Percentiles rank a stretch among this genome's conserved stretches.
These are phyloP conservation scores for Phortica okadai DNA, from an alignment of 2,888 invertebrate genomes.

Conservation along the genomic window DNA sequence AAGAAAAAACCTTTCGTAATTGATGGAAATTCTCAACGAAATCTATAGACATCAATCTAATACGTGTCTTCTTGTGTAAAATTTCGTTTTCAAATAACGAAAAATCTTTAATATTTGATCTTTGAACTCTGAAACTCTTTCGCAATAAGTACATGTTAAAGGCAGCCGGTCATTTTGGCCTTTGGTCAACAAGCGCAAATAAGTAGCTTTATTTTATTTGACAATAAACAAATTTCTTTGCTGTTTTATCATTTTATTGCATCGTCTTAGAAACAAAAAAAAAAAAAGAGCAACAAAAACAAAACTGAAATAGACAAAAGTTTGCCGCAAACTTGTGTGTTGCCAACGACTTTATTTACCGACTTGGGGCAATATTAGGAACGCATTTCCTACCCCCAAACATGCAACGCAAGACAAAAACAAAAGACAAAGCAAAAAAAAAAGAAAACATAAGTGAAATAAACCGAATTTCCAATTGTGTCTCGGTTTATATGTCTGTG, in stretches of 20 bases:
- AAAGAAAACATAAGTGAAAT: slow-evolving; percentile 46
- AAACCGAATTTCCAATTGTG: background rate
- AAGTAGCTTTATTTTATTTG: no score
- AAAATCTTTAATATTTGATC: no score
- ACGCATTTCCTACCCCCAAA: background rate
- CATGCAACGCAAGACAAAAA: slow-evolving; percentile 33
- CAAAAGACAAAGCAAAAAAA: slow-evolving; percentile 41
- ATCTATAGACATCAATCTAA: no score
- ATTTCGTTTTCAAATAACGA: no score
- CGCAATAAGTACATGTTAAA: no score
- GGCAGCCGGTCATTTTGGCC: no score
- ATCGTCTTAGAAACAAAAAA: slow-evolving; percentile 48
- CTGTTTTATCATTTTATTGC: slow-evolving; percentile 52
- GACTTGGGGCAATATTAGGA: background rate
- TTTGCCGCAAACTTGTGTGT: slow-evolving; percentile 31
- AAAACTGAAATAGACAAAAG: slow-evolving; percentile 29
- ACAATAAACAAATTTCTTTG: background rate
- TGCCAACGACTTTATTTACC: slow-evolving; percentile 4
- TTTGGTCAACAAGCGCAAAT: no score
- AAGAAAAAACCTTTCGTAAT: no score
- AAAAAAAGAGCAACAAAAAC: slow-evolving; percentile 49
- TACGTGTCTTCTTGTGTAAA: no score
- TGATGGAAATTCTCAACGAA: no score
- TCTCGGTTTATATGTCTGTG: slow-evolving; percentile 50
- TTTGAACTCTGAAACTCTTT: no score